These are phyloP conservation scores for Anarhynchus alexandrinus DNA, from an alignment of 2,113 vertebrate genomes.

Conservation along the genomic window DNA sequence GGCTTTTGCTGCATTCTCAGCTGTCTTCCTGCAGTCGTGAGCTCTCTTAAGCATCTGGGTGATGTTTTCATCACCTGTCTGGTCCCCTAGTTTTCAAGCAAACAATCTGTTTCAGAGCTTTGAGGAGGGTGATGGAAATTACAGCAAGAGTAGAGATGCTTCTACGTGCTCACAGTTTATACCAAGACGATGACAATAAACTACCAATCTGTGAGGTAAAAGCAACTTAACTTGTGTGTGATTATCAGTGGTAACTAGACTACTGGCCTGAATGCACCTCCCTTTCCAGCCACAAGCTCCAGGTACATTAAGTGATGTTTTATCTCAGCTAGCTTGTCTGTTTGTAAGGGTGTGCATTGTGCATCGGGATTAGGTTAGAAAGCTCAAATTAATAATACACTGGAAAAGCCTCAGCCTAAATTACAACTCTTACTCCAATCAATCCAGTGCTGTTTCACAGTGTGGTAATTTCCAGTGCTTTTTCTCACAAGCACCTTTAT, in stretches of 20 bases:
- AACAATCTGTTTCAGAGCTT: constrained; percentile 20
- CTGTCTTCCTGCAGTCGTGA: constrained; percentile 85
- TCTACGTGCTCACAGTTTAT: background rate
- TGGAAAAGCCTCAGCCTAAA: background rate
- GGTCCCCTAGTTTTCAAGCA: constrained; percentile 76
- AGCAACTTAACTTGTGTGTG: background rate
- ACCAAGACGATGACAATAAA: background rate
- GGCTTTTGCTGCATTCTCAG: constrained; percentile 86
- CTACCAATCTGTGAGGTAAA: background rate
- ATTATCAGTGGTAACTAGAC: background rate
- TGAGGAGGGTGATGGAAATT: background rate
- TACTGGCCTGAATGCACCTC: background rate
- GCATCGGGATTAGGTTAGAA: background rate
- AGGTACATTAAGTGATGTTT: background rate
- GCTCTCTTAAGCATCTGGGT: constrained; percentile 85
- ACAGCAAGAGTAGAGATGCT: background rate
- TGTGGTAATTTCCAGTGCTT: background rate
- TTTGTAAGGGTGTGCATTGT: background rate
- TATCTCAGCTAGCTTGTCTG: background rate
- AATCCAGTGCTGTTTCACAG: background rate
- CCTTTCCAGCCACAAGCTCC: background rate
- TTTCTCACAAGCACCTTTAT: background rate
- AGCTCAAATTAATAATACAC: background rate
- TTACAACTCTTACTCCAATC: background rate
- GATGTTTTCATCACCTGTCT: constrained; percentile 80